phyloP scores from a whole-genome alignment of 1,140 invertebrate genomes.

The Cyrtorhinus lividipennis region DNA sequence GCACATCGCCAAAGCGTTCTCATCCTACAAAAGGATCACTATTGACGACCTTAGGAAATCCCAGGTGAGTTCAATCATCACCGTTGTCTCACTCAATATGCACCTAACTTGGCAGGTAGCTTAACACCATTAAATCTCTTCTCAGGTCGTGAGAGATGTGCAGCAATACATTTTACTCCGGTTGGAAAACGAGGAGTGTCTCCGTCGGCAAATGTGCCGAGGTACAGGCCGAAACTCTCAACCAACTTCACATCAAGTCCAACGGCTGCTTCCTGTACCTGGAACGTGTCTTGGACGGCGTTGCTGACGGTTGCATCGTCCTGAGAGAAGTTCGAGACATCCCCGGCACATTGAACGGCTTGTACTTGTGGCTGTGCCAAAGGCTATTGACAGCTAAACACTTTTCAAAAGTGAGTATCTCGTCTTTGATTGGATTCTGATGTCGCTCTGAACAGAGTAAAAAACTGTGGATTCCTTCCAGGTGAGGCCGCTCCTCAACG shows the following conservation, averaged over 20 bases:
- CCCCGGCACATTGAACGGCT: conserved; percentile 83
- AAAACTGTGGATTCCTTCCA: conserved; percentile 11
- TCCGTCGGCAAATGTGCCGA: conserved; percentile 61
- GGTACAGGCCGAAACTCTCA: conserved; percentile 88
- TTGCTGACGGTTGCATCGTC: conserved; percentile 83
- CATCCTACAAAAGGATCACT: conserved; percentile 83
- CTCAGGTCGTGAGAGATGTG: conserved; percentile 67
- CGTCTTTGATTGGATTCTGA: conserved; percentile 13
- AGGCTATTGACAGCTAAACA: conserved; percentile 76
- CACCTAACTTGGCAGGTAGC: no score
- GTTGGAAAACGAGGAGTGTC: conserved; percentile 65
- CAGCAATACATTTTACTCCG: conserved; percentile 88
- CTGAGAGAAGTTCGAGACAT: conserved; percentile 75
- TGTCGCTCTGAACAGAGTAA: neutral
- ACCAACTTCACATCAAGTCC: conserved; percentile 90
- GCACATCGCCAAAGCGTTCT: conserved; percentile 77
- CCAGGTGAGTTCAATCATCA: conserved; percentile 34
- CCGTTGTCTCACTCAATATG: neutral
- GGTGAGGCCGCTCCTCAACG: conserved; percentile 68
- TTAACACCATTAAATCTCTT: no score
- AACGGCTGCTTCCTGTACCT: conserved; percentile 91
- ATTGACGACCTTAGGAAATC: conserved; percentile 79
- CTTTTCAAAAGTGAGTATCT: conserved; percentile 61
- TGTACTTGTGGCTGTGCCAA: conserved; percentile 91
- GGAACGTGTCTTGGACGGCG: conserved; percentile 83